Evolutionary conservation across 1,140 invertebrate genomes (phyloP), one percentile per base, ranked within the genome.

Genomic region (Cardiocondyla obscurior): DNA sequence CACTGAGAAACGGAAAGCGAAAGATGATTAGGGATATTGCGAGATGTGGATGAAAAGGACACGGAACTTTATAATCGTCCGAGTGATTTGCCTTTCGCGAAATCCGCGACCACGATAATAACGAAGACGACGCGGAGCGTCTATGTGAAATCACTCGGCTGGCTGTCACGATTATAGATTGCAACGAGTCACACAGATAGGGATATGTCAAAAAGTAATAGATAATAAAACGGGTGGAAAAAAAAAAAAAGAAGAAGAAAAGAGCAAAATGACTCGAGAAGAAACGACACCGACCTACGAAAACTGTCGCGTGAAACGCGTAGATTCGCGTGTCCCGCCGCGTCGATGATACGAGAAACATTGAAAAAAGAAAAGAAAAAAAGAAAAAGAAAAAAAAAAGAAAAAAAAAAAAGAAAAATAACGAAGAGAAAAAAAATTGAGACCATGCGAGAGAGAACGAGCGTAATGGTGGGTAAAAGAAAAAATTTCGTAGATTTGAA

Each of bases 401-500:
- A 73, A 72, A 51, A 81, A 7, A 22, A 25, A 46, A 14, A 55
- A 55, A 3, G 12, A 16, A 49, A 57, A 28, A 5, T 36, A 42
- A 39, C 57, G 49, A 33, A 12, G n/a, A 46, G 10, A 44, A 25
- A 22, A 73, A 72, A 51, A 81, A 53, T 57, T 72, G 22, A 73
- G 14, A 69, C 46, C 55, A 64, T 70, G 33, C 42, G 58, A 36
- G 28, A 64, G 44, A 55, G 28, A 51, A 19, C 22, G 58, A 39
- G 8, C 33, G 57, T 60, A 16, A 39, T 6, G 39, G 10, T 70
- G 30, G 64, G 33, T n/a, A 46, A 49, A 57, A 53, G 22, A 77
- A 14, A 42, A 77, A 62, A 55, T 46, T 79, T 33, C 33, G 25
- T 62, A 79, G 53, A 84, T 77, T 86, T 70, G 25, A 53, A 42